A percentile compares a stretch with the other conserved stretches of the same genome.
Conservation (phyloP, 2,797 vertebrate species). For the Malacoraja senta region DNA sequence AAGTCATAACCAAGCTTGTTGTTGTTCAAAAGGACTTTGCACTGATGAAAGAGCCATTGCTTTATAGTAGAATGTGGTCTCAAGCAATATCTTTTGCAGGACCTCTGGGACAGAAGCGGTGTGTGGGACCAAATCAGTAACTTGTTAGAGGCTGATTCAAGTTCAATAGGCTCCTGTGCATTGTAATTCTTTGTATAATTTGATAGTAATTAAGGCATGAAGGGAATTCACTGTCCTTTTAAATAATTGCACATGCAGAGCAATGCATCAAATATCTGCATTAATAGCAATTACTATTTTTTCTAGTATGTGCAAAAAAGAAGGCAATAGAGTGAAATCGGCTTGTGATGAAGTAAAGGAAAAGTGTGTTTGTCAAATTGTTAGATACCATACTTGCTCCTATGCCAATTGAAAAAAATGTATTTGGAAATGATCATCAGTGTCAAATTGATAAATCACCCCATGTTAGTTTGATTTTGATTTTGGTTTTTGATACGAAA, state of each 20-base stretch:
- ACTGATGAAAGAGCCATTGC: not conserved
- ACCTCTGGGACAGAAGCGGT: not conserved
- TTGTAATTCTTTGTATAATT: not conserved
- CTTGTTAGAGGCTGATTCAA: not conserved
- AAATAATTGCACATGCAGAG: not conserved
- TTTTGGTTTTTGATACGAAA: no score
- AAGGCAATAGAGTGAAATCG: no score
- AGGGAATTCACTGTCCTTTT: not conserved
- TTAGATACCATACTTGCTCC: not conserved
- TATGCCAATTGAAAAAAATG: not conserved
- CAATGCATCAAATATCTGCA: no score
- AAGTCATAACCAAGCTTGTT: not conserved
- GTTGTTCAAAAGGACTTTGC: not conserved
- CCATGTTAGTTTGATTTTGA: not conserved
- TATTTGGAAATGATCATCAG: not conserved
- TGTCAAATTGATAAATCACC: not conserved
- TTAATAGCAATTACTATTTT: no score
- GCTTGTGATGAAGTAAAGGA: no score
- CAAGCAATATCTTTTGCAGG: not conserved
- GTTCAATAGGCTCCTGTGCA: not conserved
- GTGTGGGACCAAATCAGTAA: not conserved
- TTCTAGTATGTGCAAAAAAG: no score
- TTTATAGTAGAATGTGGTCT: not conserved
- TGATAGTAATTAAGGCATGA: not conserved
- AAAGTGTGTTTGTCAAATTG: no score